Evolutionary conservation across 2,888 invertebrate genomes (phyloP).

Genomic region (Cybosia mesomella): DNA sequence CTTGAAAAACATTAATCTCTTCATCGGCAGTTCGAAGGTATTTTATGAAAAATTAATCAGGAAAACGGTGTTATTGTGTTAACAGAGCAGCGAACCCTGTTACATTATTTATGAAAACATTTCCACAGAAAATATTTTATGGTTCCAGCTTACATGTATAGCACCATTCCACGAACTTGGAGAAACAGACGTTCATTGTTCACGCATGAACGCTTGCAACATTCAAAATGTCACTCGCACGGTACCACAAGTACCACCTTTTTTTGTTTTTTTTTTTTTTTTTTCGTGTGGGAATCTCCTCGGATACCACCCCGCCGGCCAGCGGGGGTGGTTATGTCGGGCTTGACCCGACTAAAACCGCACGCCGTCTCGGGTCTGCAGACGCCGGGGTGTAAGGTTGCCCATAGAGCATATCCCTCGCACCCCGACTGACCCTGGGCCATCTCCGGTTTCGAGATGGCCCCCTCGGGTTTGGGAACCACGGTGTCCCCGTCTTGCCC

Average conservation of each 20-base stretch:
- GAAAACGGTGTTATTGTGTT: slow-evolving; percentile 13
- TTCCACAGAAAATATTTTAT: neutral
- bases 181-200: neutral
- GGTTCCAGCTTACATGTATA: neutral
- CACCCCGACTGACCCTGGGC: too few species aligned
- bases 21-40: neutral
- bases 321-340: too few species aligned
- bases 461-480: too few species aligned
- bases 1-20: slow-evolving; percentile 9
- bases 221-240: neutral
- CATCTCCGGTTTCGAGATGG: too few species aligned
- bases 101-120: slow-evolving; percentile 16
- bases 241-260: neutral
- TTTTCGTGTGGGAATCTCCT: too few species aligned
- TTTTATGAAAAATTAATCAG: slow-evolving; percentile 17
- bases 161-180: neutral
- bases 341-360: too few species aligned
- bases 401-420: too few species aligned
- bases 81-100: slow-evolving; percentile 1
- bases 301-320: too few species aligned
- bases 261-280: too few species aligned
- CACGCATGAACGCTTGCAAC: neutral
- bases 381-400: too few species aligned
- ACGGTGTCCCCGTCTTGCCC: too few species aligned
- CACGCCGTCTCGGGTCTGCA: too few species aligned